Evolutionary conservation across 2,888 invertebrate genomes (phyloP).

Genomic region (Maniola hyperantus): DNA sequence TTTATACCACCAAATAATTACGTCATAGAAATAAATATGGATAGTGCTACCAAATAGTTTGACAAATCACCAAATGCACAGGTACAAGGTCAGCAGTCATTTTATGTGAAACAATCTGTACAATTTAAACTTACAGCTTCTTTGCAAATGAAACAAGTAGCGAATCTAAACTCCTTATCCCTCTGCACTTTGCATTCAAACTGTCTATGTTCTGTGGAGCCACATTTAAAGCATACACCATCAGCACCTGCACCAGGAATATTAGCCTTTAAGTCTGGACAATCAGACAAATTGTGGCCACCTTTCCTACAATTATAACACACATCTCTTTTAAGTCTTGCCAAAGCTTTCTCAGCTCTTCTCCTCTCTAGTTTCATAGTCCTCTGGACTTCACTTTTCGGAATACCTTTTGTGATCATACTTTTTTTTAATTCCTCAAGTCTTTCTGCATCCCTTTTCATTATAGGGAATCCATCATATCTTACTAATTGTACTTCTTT

Average conservation of each 20-base stretch:
- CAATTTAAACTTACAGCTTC: slow-evolving; percentile 79
- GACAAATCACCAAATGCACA: no score
- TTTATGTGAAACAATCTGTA: no score
- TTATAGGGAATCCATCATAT: slow-evolving; percentile 88
- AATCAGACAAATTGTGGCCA: slow-evolving; percentile 91
- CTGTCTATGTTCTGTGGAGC: slow-evolving; percentile 92
- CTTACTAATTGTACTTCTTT: slow-evolving; percentile 83
- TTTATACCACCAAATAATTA: no score
- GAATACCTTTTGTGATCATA: slow-evolving; percentile 86
- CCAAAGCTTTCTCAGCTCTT: slow-evolving; percentile 87
- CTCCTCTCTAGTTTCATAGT: slow-evolving; percentile 87
- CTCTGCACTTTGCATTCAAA: slow-evolving; percentile 87
- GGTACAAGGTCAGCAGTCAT: no score
- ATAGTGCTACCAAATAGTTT: no score
- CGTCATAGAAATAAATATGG: no score
- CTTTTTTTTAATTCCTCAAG: slow-evolving; percentile 83
- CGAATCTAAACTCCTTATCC: slow-evolving; percentile 88
- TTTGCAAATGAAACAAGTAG: slow-evolving; percentile 94
- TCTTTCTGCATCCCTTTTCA: slow-evolving; percentile 86
- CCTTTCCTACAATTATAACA: slow-evolving; percentile 91
- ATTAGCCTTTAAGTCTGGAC: slow-evolving; percentile 86
- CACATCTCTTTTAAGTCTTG: slow-evolving; percentile 85
- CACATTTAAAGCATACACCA: slow-evolving; percentile 94
- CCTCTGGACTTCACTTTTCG: slow-evolving; percentile 85
- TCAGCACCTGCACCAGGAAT: slow-evolving; percentile 75